These are phyloP conservation scores for Neodontobutis hainanensis DNA, from an alignment of 2,113 vertebrate genomes.

Conservation along the genomic window DNA sequence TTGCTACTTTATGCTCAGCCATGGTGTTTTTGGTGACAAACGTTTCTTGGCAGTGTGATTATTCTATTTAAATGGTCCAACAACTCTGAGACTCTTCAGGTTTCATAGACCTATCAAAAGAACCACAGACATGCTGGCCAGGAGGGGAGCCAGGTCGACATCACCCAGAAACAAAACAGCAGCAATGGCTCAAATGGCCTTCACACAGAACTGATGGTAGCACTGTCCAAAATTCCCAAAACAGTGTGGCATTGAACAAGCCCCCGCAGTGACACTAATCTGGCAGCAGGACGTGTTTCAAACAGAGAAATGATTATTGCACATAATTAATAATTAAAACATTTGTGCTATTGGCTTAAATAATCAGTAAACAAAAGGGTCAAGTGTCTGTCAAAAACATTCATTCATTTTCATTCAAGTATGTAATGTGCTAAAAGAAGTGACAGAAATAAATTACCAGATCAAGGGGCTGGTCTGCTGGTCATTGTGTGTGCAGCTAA, in stretches of 20 bases:
- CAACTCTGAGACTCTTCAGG: constrained; percentile 61
- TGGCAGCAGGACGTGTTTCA: background rate
- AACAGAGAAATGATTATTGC: constrained; percentile 5
- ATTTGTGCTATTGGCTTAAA: constrained; percentile 3
- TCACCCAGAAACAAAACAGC: constrained; percentile 43
- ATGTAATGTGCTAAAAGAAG: background rate
- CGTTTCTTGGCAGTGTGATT: constrained; percentile 52
- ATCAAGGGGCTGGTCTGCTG: background rate
- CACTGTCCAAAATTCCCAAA: background rate
- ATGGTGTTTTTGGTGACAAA: constrained; percentile 53
- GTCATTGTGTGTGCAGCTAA: no score
- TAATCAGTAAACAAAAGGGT: constrained; percentile 1
- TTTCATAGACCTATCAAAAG: constrained; percentile 72
- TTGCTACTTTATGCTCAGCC: constrained; percentile 36
- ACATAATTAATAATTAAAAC: constrained; percentile 7
- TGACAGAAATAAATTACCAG: background rate
- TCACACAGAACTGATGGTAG: constrained; percentile 27
- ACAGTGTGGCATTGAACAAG: background rate
- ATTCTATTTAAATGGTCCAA: constrained; percentile 55
- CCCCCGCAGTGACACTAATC: constrained; percentile 5
- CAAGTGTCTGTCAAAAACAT: background rate
- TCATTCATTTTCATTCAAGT: no score
- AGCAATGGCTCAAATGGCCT: constrained; percentile 36
- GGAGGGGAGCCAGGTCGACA: constrained; percentile 34
- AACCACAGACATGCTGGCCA: constrained; percentile 50